These are phyloP conservation scores for Laterallus jamaicensis DNA, from an alignment of 2,113 vertebrate species.

Conservation along the genomic window DNA sequence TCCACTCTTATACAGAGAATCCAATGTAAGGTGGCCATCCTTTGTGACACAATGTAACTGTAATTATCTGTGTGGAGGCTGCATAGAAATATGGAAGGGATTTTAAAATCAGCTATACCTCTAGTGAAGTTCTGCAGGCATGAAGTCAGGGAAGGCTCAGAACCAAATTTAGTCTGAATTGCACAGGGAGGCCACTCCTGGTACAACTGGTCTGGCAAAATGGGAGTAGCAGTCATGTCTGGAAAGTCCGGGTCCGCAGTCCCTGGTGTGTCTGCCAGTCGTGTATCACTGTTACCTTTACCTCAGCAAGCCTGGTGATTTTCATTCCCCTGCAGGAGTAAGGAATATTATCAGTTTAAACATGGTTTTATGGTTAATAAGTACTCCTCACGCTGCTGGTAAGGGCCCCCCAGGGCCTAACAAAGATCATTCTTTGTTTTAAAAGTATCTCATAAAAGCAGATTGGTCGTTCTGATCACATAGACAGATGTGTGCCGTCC, in stretches of 20 bases:
- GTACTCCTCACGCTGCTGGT: background rate
- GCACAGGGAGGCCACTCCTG: background rate
- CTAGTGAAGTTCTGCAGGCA: background rate
- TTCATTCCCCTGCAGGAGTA: background rate
- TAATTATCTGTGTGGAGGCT: background rate
- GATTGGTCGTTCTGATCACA: slow-evolving; percentile 16
- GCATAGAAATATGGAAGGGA: background rate
- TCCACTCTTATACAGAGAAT: background rate
- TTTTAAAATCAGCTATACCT: background rate
- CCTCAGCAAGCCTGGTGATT: background rate
- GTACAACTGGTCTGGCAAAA: background rate
- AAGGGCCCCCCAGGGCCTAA: slow-evolving; percentile 9
- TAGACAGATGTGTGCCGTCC: slow-evolving; percentile 12
- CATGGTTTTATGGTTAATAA: slow-evolving; percentile 4
- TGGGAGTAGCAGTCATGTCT: background rate
- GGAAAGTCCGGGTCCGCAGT: background rate
- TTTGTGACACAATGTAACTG: background rate
- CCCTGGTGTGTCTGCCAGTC: background rate
- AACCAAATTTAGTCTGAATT: background rate
- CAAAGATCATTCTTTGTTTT: slow-evolving; percentile 42
- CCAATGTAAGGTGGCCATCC: background rate
- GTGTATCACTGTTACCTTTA: background rate
- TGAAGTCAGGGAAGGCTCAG: background rate
- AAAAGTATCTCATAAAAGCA: slow-evolving; percentile 42
- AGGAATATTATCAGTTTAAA: slow-evolving; percentile 28